Base-by-base conservation (phyloP, 2,888 invertebrate species). In the Priocnemis perturbator region DNA sequence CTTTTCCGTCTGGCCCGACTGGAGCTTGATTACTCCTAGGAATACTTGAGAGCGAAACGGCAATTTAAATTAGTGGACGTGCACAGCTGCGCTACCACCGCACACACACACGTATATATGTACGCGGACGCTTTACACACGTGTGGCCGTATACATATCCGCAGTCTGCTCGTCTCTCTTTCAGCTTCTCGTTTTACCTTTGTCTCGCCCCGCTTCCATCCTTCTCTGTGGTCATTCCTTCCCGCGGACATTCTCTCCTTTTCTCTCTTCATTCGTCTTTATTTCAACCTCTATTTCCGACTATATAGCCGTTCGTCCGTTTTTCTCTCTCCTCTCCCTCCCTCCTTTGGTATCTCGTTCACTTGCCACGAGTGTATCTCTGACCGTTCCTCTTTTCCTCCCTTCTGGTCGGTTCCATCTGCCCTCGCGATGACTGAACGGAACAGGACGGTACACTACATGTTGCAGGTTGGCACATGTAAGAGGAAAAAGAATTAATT, bases 11-110 rank as follows among this genome's bases (percentile, higher is more conserved):
- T 61, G 71, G 64, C 23, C 71, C 64, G 72, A 65, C 57, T 48
- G 66, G 30, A 57, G 71, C 63, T 74, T 74, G 76, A 79, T 80
- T 76, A 71, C 78, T 74, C 69, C 64, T 69, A 76, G 73, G 77
- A 76, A 78, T 69, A 63, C 73, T 69, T 66, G 68, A 59, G 60
- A 69, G 60, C 69, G 78, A 73, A 80, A 80, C 71, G 76, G 78
- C 80, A 79, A 79, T 79, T 79, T 74, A 74, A 80, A 80, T 80
- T 78, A 80, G 78, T 65, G 72, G 67, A 73, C 69, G 70, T 60
- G 60, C 64, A 52, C 63, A 61, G 64, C 53, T 66, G 61, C 61
- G 26, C 50, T 21, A 14, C 4, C 30, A 50, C 56, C 60, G 23
- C 45, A 55, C 59, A 50, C 44, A 30, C 55, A 17, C 60, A 11